Percentiles rank a stretch among this genome's conserved stretches.
These are phyloP conservation scores for Holacanthus passer DNA, from an alignment of 2,113 vertebrate genomes.

Conservation along the genomic window DNA sequence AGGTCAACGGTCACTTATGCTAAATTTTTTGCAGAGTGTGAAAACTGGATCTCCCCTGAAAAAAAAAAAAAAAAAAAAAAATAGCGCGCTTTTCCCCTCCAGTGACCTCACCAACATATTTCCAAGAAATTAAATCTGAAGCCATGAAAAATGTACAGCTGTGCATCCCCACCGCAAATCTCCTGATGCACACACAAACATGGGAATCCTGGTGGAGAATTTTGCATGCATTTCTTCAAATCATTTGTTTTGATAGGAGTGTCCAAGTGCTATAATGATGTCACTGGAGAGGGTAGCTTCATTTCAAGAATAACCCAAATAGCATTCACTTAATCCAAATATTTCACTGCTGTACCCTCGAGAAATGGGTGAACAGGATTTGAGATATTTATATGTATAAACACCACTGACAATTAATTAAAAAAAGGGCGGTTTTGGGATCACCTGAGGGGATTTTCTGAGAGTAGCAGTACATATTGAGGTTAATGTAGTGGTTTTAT, in stretches of 20 bases:
- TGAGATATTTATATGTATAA: constrained; percentile 39
- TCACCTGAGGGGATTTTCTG: constrained; percentile 47
- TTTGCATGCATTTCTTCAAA: constrained; percentile 14
- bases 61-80: background rate
- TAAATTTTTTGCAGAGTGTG: constrained; percentile 8
- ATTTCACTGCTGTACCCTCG: constrained; percentile 23
- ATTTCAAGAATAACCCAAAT: constrained; percentile 26
- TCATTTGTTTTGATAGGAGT: background rate
- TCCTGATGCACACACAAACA: background rate
- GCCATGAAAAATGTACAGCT: constrained; percentile 33
- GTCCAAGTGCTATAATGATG: background rate
- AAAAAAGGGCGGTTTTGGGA: constrained; percentile 6
- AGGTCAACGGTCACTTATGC: constrained; percentile 15
- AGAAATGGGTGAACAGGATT: constrained; percentile 45
- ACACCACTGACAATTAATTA: constrained; percentile 3
- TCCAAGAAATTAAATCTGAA: constrained; percentile 6
- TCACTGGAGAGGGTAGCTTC: constrained; percentile 35
- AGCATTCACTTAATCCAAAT: constrained; percentile 17
- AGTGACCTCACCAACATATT: constrained; percentile 30
- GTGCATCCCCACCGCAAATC: constrained; percentile 11
- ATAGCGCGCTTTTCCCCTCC: background rate
- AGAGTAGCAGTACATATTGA: constrained; percentile 38
- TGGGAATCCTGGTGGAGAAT: constrained; percentile 23
- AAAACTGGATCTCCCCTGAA: constrained; percentile 8
- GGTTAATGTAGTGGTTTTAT: constrained; percentile 59